Evolutionary conservation across 2,113 vertebrate genomes (phyloP).

Genomic region (Scytalopus superciliaris): DNA sequence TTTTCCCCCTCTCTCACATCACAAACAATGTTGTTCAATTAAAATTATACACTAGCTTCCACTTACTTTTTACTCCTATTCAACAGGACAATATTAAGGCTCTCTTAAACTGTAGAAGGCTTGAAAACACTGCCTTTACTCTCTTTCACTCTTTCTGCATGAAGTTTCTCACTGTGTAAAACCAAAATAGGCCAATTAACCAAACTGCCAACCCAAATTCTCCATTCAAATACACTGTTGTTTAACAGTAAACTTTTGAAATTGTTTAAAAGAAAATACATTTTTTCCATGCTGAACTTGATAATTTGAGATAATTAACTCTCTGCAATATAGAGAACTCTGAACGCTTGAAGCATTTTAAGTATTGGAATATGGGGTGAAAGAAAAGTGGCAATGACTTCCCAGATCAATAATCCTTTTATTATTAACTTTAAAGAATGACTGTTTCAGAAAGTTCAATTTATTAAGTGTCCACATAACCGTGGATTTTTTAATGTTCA

Average conservation of each 20-base stretch:
- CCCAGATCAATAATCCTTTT: not conserved
- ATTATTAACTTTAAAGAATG: conserved; percentile 5
- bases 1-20: not conserved
- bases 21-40: not conserved
- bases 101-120: not conserved
- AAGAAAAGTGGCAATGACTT: not conserved
- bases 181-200: not conserved
- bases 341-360: not conserved
- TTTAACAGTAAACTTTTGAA: not conserved
- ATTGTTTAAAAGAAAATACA: not conserved
- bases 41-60: not conserved
- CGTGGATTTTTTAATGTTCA: not conserved
- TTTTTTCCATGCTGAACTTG: not conserved
- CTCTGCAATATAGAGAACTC: not conserved
- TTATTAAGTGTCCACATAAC: not conserved
- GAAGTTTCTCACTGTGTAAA: conserved; percentile 2
- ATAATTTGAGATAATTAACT: not conserved
- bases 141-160: not conserved
- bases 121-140: not conserved
- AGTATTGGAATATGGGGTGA: not conserved
- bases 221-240: not conserved
- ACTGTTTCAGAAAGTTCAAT: not conserved
- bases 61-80: not conserved
- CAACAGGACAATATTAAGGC: not conserved
- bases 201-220: not conserved